A percentile compares a stretch with the other conserved stretches of the same genome.
These are phyloP conservation scores for Reticulitermes speratus DNA, from an alignment of 1,140 invertebrate species.

Conservation along the genomic window DNA sequence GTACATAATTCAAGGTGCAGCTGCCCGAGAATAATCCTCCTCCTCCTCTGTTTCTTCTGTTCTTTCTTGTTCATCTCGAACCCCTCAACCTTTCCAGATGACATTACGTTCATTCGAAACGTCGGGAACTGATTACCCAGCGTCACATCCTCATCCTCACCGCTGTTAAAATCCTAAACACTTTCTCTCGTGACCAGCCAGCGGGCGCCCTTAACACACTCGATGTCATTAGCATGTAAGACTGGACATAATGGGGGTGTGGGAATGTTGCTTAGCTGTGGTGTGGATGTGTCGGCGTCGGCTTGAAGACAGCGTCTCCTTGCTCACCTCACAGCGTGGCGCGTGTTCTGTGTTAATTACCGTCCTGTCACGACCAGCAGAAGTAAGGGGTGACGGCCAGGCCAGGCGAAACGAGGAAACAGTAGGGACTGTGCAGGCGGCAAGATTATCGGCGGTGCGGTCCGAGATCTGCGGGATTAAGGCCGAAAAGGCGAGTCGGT, in stretches of 20 bases:
- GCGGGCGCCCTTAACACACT: background rate
- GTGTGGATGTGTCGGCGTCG: conserved; percentile 8
- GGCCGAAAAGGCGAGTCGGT: background rate
- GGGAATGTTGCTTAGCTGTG: background rate
- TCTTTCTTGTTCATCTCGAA: too few relatives aligned
- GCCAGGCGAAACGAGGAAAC: background rate
- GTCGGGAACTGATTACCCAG: too few relatives aligned
- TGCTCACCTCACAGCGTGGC: conserved; percentile 4
- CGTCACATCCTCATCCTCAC: too few relatives aligned
- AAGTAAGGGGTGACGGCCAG: conserved; percentile 8
- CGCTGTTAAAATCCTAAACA: too few relatives aligned
- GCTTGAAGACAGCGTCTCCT: background rate
- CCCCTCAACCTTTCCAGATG: too few relatives aligned
- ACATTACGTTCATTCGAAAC: too few relatives aligned
- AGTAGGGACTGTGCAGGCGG: background rate
- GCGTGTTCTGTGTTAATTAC: conserved; percentile 7
- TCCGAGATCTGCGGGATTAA: conserved; percentile 9
- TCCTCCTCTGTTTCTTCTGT: too few relatives aligned
- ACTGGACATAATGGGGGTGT: background rate
- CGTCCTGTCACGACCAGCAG: conserved; percentile 6
- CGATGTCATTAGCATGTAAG: conserved; percentile 5
- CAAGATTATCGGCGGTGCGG: background rate
- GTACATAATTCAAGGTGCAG: too few relatives aligned
- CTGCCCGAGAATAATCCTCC: too few relatives aligned
- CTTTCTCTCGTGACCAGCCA: too few relatives aligned